phyloP scores from a whole-genome alignment of 2,888 invertebrate species.

The Sisyra terminalis region DNA sequence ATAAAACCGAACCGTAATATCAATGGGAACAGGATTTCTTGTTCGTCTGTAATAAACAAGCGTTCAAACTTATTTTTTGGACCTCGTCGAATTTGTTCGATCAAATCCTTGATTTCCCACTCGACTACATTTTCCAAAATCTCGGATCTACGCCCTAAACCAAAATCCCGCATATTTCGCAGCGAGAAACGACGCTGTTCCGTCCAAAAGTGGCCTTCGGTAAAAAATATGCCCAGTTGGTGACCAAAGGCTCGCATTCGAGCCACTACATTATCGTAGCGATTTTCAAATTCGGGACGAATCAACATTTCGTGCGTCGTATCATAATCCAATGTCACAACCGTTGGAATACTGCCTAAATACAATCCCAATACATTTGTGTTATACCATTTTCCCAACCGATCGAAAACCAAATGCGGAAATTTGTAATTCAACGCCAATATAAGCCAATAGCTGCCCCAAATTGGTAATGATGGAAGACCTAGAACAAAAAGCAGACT shows the following conservation, averaged over 20 bases:
- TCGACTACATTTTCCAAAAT: constrained; percentile 31
- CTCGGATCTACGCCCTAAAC: constrained; percentile 44
- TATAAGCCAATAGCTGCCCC: constrained; percentile 42
- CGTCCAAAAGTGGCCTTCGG: constrained; percentile 44
- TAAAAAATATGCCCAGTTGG: constrained; percentile 45
- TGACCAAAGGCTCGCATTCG: constrained; percentile 32
- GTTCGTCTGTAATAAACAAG: constrained; percentile 12
- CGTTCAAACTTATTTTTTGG: constrained; percentile 28
- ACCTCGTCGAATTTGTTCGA: constrained; percentile 30
- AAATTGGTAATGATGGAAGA: constrained; percentile 41
- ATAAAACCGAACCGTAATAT: constrained; percentile 34
- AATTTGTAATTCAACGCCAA: constrained; percentile 33
- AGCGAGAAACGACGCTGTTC: constrained; percentile 48
- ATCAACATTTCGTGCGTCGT: constrained; percentile 38
- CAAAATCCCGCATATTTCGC: constrained; percentile 46
- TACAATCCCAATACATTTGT: constrained; percentile 41
- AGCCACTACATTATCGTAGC: constrained; percentile 31
- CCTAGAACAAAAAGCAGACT: constrained; percentile 28
- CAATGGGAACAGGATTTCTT: constrained; percentile 29
- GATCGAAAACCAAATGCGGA: constrained; percentile 32
- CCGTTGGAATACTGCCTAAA: constrained; percentile 30
- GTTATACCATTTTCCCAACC: constrained; percentile 36
- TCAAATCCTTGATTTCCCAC: constrained; percentile 28
- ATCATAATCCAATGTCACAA: constrained; percentile 35
- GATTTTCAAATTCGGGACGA: constrained; percentile 43